phyloP scores from a whole-genome alignment of 2,797 vertebrate species.

The Staurois parvus region DNA sequence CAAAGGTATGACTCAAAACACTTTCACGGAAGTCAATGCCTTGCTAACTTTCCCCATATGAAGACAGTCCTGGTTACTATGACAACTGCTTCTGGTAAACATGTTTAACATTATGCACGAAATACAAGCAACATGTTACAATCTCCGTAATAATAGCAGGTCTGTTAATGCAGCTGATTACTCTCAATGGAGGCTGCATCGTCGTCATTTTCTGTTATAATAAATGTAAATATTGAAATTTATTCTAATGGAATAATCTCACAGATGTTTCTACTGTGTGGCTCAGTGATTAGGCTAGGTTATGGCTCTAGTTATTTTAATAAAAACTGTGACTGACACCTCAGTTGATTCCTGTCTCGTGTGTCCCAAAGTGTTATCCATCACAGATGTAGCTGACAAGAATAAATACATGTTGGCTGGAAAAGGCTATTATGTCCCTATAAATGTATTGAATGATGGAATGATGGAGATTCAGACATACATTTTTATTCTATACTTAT shows the following conservation, averaged over 20 bases:
- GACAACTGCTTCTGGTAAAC: constrained; percentile 44
- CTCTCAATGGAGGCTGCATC: constrained; percentile 27
- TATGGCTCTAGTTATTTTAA: constrained; percentile 36
- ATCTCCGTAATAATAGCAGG: constrained; percentile 36
- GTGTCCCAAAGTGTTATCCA: constrained; percentile 10
- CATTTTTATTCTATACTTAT: no score
- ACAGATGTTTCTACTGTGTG: constrained; percentile 44
- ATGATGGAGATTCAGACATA: not conserved
- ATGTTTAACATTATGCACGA: constrained; percentile 31
- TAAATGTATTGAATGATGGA: not conserved
- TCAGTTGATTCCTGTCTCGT: constrained; percentile 19
- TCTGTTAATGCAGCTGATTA: constrained; percentile 53
- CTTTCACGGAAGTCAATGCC: not conserved
- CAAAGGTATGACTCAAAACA: constrained; percentile 28
- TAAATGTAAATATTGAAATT: constrained; percentile 54
- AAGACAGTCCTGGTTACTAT: constrained; percentile 13
- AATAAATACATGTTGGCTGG: constrained; percentile 25
- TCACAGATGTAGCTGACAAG: constrained; percentile 26
- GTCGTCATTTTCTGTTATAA: constrained; percentile 21
- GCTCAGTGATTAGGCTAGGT: constrained; percentile 43
- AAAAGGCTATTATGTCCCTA: not conserved
- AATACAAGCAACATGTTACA: constrained; percentile 9
- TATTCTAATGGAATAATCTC: constrained; percentile 54
- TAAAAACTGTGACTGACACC: constrained; percentile 37
- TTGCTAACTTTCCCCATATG: constrained; percentile 8